Conservation (phyloP, 2,888 invertebrate species). For the Hemistola chrysoprasaria region DNA sequence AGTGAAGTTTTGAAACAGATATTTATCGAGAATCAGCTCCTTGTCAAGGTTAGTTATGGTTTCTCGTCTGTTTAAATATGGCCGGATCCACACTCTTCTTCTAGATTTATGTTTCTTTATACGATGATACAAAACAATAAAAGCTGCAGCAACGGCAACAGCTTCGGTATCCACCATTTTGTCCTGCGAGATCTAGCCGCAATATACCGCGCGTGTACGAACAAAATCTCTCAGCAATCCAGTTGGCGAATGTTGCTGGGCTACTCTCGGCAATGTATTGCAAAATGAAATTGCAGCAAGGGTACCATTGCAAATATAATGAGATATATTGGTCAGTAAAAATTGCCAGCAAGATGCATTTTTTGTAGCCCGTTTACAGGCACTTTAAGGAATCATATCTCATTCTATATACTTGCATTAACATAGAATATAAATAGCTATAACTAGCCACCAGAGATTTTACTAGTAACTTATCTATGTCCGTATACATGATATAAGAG, state of each 20-base stretch:
- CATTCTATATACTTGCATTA: too few species aligned
- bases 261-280: background rate
- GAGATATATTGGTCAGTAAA: background rate
- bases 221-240: background rate
- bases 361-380: background rate
- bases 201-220: background rate
- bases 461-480: too few species aligned
- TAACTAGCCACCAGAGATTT: too few species aligned
- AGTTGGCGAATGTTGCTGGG: background rate
- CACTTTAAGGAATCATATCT: too few species aligned
- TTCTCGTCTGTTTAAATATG: background rate
- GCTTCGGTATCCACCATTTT: background rate
- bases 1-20: background rate
- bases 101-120: conserved; percentile 1
- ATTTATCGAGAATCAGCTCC: background rate
- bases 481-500: too few species aligned
- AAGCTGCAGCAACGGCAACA: conserved; percentile 1
- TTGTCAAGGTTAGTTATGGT: background rate
- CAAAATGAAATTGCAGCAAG: background rate
- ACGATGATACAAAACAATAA: conserved; percentile 1
- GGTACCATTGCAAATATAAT: background rate
- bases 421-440: too few species aligned
- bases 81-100: conserved; percentile 2
- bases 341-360: background rate
- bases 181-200: background rate